Conservation (phyloP, 2,113 vertebrate species). For the Hystrix cristata region DNA sequence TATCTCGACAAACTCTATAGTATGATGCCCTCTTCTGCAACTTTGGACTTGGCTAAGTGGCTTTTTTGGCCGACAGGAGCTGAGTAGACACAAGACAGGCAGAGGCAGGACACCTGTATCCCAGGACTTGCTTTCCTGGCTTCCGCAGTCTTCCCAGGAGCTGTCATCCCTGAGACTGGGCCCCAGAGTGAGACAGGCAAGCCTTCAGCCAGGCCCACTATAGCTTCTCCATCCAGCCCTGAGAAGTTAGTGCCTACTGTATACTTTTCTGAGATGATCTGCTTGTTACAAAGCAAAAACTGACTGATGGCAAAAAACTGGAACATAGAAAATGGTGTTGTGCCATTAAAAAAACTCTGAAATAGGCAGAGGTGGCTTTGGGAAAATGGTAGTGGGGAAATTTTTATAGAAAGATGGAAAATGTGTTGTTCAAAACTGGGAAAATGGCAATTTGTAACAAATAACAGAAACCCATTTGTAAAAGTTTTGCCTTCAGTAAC, state of each 20-base stretch:
- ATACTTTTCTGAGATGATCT: background rate
- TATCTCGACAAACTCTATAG: background rate
- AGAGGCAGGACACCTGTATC: background rate
- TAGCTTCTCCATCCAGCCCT: background rate
- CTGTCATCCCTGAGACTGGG: background rate
- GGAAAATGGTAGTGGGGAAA: background rate
- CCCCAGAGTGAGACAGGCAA: background rate
- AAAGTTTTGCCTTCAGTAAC: background rate
- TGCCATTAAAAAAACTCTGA: background rate
- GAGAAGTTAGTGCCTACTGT: background rate
- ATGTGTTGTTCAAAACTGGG: background rate
- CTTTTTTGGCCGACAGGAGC: background rate
- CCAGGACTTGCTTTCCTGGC: background rate
- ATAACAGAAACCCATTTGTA: background rate
- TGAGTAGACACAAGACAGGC: background rate
- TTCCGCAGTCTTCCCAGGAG: background rate
- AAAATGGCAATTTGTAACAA: background rate
- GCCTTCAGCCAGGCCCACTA: too few species aligned
- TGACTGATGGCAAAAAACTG: background rate
- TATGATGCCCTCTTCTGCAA: background rate
- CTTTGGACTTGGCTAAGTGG: background rate
- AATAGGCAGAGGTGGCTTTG: background rate
- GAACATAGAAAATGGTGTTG: background rate
- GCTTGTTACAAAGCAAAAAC: background rate
- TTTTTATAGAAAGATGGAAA: background rate